Base-by-base conservation (phyloP, 2,113 vertebrate genomes). In the Meriones unguiculatus region DNA sequence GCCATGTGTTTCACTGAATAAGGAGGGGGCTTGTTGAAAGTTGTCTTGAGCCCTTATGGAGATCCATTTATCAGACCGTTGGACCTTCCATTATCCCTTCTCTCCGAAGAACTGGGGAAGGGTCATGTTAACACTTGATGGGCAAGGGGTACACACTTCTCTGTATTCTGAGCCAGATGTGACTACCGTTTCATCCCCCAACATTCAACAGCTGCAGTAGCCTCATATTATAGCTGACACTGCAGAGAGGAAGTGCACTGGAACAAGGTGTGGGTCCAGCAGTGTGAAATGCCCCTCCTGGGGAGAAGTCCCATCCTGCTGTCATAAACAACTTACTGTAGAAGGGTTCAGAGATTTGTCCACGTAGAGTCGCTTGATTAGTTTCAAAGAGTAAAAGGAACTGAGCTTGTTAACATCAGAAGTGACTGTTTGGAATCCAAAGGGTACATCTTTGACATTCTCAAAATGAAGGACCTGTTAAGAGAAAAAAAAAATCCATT, bases 371-470 rank as follows among this genome's bases (percentile, higher is more conserved):
- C 98, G 93, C 94, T 99, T 99, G 95, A 99, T 97, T 90, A 99
- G 96, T 97, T 99, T 99, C 94, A 99, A 62, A 12, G 98, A 97
- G 92, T 98, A 99, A 95, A 98, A 98, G 78, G 98, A 98, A 76
- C 97, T 98, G 84, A 99, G 98, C 97, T 98, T 99, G 97, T 98
- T 98, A 88, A 99, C 96, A 72, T 99, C 99, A 18, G 98, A 98
- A 69, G 98, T 98, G 82, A 99, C 97, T 54, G 98, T 99, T 97
- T 99, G 99, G 98, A 99, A 99, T 75, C 99, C 98, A 0, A 99
- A 99, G 86, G 98, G 98, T 92, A 98, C 98, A 30, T 99, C 99
- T 98, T 99, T 99, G 94, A 99, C 98, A 18, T 99, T 98, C 97
- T 99, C 98, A 94, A 99, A 98, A 94, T 99, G 99, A 92, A 99